A percentile compares a stretch with the other conserved stretches of the same genome.
Evolutionary conservation across 2,113 vertebrate species (phyloP).

Genomic region (Coptodon bakossiorum): DNA sequence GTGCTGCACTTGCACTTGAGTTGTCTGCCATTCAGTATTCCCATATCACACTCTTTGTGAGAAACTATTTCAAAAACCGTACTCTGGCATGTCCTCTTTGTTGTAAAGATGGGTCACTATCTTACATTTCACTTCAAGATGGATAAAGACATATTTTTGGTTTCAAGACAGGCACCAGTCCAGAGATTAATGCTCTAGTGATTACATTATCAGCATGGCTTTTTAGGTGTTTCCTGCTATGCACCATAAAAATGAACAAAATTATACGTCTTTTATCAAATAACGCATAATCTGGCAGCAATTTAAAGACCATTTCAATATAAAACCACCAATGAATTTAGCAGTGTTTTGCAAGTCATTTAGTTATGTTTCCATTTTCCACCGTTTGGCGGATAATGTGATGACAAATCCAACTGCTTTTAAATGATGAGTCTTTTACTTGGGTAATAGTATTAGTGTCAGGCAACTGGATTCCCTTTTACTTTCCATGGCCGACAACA

Average conservation of each 20-base stretch:
- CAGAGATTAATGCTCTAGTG: not conserved
- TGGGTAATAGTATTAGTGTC: not conserved
- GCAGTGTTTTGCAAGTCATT: not conserved
- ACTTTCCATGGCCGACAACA: not conserved
- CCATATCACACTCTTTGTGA: not conserved
- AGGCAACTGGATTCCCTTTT: not conserved
- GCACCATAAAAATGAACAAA: not conserved
- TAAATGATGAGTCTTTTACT: not conserved
- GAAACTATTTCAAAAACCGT: not conserved
- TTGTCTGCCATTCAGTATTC: not conserved
- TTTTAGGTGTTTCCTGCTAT: not conserved
- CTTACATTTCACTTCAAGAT: not conserved
- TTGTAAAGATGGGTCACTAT: not conserved
- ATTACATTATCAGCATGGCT: not conserved
- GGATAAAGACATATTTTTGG: not conserved
- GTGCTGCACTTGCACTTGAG: not conserved
- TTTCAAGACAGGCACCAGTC: not conserved
- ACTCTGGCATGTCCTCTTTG: not conserved
- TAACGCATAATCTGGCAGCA: not conserved
- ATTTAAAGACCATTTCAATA: not conserved
- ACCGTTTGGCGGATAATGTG: not conserved
- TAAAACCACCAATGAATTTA: not conserved
- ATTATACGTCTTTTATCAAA: not conserved
- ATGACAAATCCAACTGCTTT: not conserved
- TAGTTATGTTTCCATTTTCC: not conserved